Evolutionary conservation across 2,888 invertebrate genomes (phyloP).

Genomic region (Athrips mouffetella): DNA sequence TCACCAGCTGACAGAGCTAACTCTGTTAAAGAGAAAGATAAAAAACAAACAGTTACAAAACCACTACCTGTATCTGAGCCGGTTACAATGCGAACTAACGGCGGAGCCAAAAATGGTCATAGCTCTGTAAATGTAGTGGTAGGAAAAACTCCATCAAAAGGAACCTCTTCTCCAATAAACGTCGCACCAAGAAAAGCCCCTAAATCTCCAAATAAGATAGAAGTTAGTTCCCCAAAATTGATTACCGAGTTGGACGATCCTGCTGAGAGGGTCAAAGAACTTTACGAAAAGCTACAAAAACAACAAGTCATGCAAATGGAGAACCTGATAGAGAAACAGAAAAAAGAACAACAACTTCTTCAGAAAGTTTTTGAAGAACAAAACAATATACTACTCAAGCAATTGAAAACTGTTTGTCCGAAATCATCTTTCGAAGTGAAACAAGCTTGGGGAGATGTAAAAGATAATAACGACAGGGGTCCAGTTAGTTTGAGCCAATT

Average conservation of each 20-base stretch:
- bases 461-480: constrained; percentile 40
- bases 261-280: constrained; percentile 55
- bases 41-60: not conserved
- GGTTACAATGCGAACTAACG: too few species aligned
- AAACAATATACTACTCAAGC: constrained; percentile 77
- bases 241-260: constrained; percentile 54
- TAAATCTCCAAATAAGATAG: constrained; percentile 25
- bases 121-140: not conserved
- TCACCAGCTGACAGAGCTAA: not conserved
- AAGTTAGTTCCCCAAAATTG: constrained; percentile 16
- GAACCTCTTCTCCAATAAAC: too few species aligned
- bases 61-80: not conserved
- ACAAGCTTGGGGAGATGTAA: constrained; percentile 58
- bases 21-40: not conserved
- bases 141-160: too few species aligned
- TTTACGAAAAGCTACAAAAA: constrained; percentile 76
- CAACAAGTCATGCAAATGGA: constrained; percentile 82
- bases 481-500: constrained; percentile 68
- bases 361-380: constrained; percentile 83
- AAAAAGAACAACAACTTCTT: constrained; percentile 79
- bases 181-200: constrained; percentile 32
- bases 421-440: constrained; percentile 53
- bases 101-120: not conserved
- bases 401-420: constrained; percentile 64
- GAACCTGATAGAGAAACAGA: constrained; percentile 80